These are phyloP conservation scores for Ctenopoma multispine DNA, from an alignment of 2,797 vertebrate species.

Conservation along the genomic window DNA sequence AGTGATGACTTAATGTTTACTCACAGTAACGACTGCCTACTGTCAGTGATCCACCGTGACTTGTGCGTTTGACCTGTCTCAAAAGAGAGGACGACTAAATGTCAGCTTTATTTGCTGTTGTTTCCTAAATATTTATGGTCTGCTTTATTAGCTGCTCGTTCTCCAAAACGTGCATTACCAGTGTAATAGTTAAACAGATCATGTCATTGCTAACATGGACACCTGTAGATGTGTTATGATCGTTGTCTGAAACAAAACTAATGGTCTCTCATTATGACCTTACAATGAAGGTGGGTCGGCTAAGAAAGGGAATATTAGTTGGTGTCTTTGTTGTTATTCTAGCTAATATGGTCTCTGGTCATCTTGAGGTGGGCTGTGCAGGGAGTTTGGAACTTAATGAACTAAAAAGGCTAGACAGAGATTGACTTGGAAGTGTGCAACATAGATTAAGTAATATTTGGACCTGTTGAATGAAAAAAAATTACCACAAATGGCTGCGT, in stretches of 20 bases:
- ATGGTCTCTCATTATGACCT: not conserved
- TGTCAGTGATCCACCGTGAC: constrained; percentile 16
- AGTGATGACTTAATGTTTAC: constrained; percentile 69
- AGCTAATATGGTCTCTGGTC: not conserved
- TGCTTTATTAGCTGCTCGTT: not conserved
- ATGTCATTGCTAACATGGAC: not conserved
- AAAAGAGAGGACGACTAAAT: constrained; percentile 41
- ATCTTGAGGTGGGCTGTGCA: not conserved
- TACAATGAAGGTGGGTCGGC: not conserved
- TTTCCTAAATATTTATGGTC: not conserved
- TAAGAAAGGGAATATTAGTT: not conserved
- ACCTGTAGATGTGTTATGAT: constrained; percentile 32
- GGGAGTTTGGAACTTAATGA: not conserved
- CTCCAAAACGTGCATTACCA: not conserved
- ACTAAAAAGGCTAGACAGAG: not conserved
- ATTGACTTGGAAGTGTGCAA: not conserved
- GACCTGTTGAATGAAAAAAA: not conserved
- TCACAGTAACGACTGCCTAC: constrained; percentile 36
- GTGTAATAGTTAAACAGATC: not conserved
- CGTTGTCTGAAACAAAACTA: not conserved
- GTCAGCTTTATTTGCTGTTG: constrained; percentile 19
- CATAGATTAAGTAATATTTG: not conserved
- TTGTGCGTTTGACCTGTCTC: constrained; percentile 32
- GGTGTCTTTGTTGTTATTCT: constrained; percentile 2
- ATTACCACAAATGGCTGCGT: not conserved